Conservation (phyloP, 2,888 invertebrate species). For the Tiliacea citrago region DNA sequence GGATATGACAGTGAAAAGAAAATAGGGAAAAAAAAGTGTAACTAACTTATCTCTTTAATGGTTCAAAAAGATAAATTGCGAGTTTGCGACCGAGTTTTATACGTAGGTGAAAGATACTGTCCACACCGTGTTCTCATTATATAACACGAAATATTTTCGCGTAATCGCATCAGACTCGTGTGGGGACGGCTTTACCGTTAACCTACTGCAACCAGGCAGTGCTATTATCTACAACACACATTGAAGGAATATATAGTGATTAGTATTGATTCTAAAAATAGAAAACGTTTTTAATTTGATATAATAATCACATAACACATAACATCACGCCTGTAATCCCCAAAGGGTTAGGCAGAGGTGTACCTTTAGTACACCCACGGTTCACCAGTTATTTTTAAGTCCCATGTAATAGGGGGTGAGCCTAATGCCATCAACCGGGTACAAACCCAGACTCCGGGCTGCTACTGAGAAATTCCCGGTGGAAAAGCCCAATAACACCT, state of each 20-base stretch:
- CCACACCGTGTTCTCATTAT: neutral
- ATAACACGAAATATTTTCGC: neutral
- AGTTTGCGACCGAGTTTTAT: neutral
- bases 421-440: too few species aligned
- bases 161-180: neutral
- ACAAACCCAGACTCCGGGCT: too few species aligned
- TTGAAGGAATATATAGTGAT: conserved; percentile 3
- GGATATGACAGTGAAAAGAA: neutral
- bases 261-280: conserved; percentile 5
- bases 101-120: neutral
- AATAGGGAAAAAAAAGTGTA: neutral
- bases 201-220: conserved; percentile 31
- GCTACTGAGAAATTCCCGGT: too few species aligned
- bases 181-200: conserved; percentile 3
- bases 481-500: too few species aligned
- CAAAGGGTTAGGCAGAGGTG: too few species aligned
- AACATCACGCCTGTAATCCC: too few species aligned
- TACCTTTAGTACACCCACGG: too few species aligned
- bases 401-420: too few species aligned
- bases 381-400: too few species aligned
- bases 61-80: neutral
- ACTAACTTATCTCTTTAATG: neutral
- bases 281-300: neutral
- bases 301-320: too few species aligned
- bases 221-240: conserved; percentile 32